Evolutionary conservation across 2,888 invertebrate species (phyloP).

Genomic region (Temnothorax rugatulus): DNA sequence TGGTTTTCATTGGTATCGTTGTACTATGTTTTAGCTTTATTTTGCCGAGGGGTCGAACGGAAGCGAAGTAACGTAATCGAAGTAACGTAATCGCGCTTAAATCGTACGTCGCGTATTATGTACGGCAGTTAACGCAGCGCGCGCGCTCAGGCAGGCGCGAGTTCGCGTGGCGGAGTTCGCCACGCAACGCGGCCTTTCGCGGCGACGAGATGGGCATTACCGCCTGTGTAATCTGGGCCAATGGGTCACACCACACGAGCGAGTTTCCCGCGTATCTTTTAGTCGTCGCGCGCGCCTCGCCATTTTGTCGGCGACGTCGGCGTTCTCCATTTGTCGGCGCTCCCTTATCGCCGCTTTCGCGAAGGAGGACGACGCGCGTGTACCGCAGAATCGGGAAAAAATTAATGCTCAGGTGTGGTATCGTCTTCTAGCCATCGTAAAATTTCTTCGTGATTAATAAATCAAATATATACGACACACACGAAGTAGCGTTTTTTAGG

Average conservation of each 20-base stretch:
- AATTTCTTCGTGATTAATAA: not conserved
- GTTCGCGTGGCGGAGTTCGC: conserved; percentile 42
- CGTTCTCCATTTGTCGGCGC: conserved; percentile 24
- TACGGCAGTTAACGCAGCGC: conserved; percentile 50
- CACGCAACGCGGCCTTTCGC: conserved; percentile 64
- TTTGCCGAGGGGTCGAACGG: not conserved
- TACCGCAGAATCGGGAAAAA: not conserved
- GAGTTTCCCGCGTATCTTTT: conserved; percentile 81
- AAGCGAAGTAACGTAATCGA: conserved; percentile 17
- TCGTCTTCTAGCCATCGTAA: too few species aligned
- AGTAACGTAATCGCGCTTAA: conserved; percentile 27
- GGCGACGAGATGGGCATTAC: conserved; percentile 54
- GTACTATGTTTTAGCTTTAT: not conserved
- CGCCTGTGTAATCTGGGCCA: conserved; percentile 80
- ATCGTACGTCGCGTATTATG: conserved; percentile 67
- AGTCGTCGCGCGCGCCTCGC: conserved; percentile 53
- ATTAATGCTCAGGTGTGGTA: not conserved
- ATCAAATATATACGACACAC: not conserved
- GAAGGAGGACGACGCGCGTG: not conserved
- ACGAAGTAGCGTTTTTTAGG: not conserved
- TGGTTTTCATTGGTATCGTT: not conserved
- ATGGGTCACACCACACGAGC: conserved; percentile 80
- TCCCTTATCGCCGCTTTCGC: conserved; percentile 29
- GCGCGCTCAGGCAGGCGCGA: conserved; percentile 36
- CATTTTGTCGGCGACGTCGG: conserved; percentile 34